These are phyloP conservation scores for Cerastis leucographa DNA, from an alignment of 2,888 invertebrate genomes.

Conservation along the genomic window DNA sequence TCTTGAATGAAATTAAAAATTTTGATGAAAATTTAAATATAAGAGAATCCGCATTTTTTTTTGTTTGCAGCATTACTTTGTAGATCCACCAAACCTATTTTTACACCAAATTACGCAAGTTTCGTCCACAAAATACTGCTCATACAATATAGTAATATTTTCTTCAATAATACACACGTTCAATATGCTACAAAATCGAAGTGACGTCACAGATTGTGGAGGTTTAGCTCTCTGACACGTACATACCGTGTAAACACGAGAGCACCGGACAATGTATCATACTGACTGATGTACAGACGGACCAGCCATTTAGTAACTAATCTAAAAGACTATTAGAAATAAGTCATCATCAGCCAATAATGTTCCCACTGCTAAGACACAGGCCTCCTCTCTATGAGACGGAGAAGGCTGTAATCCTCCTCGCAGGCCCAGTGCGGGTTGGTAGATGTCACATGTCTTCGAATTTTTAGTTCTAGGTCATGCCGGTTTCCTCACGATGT, in stretches of 20 bases:
- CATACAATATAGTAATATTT: neutral
- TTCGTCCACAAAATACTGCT: neutral
- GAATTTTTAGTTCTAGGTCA: too few species aligned
- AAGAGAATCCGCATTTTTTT: too few species aligned
- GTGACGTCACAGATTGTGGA: constrained; percentile 28
- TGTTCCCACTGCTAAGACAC: too few species aligned
- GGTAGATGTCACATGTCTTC: too few species aligned
- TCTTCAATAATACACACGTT: neutral
- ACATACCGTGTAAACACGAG: constrained; percentile 37
- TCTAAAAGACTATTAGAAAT: too few species aligned
- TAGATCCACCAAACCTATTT: neutral
- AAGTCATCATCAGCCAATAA: too few species aligned
- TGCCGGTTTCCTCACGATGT: too few species aligned
- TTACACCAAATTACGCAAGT: neutral
- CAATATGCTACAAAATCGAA: constrained; percentile 21
- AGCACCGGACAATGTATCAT: constrained; percentile 9
- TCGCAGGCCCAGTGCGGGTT: too few species aligned
- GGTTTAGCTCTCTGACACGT: constrained; percentile 3
- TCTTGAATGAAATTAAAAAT: too few species aligned
- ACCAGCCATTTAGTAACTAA: neutral
- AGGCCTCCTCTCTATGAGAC: too few species aligned
- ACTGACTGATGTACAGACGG: constrained; percentile 1
- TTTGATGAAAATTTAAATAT: too few species aligned
- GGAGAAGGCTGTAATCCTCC: too few species aligned
- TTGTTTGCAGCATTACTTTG: neutral